Base-by-base conservation (phyloP, 2,797 vertebrate species). In the Bryconaethiops microstoma region DNA sequence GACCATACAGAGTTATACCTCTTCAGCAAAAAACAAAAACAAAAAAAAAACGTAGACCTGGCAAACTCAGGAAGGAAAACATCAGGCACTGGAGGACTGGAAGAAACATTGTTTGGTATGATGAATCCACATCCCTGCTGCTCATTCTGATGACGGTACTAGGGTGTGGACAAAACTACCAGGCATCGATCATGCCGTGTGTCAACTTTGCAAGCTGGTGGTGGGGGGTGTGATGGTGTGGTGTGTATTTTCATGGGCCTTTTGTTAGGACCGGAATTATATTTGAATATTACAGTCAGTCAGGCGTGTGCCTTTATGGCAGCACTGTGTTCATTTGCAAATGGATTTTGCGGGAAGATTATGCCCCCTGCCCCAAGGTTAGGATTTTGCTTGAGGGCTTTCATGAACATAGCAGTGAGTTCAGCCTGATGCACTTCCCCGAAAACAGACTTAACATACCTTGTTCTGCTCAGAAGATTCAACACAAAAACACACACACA, bases 161-260 rank as follows among this genome's bases (percentile, higher is more conserved):
- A 7, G 13, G 21, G 42, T 68, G n/a, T 68, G 65, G 65, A 68
- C 17, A 68, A n/a, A 68, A 68, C n/a, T 63, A 23, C 65, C 42
- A 52, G 45, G 21, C 45, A 50, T 70, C 45, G 5, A 70, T 70
- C 68, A 70, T 70, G 42, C 42, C 3, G 60, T 68, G 65, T 68
- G 68, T 70, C 68, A 50, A 50, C 68, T 29, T 5, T 25, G 21
- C 45, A 40, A 35, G 63, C 35, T 70, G 48, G 1, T 70, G 45
- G 21, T 7, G n/a, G 68, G 48, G 25, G 45, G 13, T 29, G 45
- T 50, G 23, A 70, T 70, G 48, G n/a, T 70, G 13, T 52, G 21
- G 13, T 7, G 68, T 70, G 14, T 45, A 16, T 69, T 52, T 50
- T 50, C 68, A 50, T 70, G n/a, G 45, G 8, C 21, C 5, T n/a